Percentiles rank a stretch among this genome's conserved stretches.
These are phyloP conservation scores for Myotis vivesi DNA, from an alignment of 2,797 vertebrate species.

Conservation along the genomic window DNA sequence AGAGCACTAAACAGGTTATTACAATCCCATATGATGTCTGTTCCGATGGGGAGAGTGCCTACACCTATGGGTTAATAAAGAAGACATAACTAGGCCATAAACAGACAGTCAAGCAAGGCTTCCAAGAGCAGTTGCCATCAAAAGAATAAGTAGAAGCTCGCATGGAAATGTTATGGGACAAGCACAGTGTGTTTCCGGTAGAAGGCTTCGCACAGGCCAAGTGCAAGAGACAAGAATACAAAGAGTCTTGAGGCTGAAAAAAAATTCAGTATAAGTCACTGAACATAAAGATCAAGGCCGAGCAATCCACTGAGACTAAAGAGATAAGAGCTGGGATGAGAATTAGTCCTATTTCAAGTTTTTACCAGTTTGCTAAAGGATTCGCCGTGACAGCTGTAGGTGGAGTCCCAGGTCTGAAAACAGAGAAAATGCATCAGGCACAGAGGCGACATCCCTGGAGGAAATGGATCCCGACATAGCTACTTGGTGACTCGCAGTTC, in stretches of 20 bases:
- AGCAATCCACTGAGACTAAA: not conserved
- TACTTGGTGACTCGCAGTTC: constrained; percentile 45
- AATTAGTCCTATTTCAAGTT: constrained; percentile 28
- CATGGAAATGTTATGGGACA: not conserved
- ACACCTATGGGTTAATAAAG: not conserved
- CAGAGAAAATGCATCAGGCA: not conserved
- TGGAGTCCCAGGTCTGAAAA: constrained; percentile 46
- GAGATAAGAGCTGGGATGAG: not conserved
- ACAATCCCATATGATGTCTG: not conserved
- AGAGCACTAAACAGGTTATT: not conserved
- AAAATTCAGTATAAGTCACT: not conserved
- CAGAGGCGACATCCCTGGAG: not conserved
- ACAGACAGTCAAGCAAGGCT: not conserved
- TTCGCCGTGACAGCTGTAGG: not conserved
- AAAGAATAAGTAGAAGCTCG: not conserved
- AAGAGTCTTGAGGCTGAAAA: not conserved
- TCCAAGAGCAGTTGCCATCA: not conserved
- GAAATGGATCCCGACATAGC: constrained; percentile 23
- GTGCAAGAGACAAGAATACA: not conserved
- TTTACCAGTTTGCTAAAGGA: constrained; percentile 10
- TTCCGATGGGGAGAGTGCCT: not conserved
- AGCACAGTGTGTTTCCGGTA: not conserved
- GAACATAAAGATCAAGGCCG: not conserved
- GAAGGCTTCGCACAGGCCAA: not conserved
- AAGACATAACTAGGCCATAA: not conserved